Evolutionary conservation across 2,797 vertebrate genomes (phyloP).

Genomic region (Pagetopsis macropterus): DNA sequence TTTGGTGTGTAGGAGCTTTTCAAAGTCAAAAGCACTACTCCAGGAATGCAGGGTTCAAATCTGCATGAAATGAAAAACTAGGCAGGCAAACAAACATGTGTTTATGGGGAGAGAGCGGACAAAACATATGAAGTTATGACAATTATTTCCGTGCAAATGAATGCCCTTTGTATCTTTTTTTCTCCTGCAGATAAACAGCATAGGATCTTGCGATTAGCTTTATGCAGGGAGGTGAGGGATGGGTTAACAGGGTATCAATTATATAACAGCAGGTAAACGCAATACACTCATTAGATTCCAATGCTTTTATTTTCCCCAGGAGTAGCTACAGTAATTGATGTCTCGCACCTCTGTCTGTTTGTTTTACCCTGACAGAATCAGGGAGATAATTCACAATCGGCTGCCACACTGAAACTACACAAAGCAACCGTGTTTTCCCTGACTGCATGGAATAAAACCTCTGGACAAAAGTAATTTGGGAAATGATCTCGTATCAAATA

Average conservation of each 20-base stretch:
- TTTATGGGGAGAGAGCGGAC: conserved; percentile 48
- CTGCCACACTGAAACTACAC: conserved; percentile 71
- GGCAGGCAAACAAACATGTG: conserved; percentile 59
- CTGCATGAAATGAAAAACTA: conserved; percentile 64
- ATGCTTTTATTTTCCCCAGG: conserved; percentile 79
- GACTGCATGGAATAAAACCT: conserved; percentile 51
- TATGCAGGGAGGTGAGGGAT: conserved; percentile 73
- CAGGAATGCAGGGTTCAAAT: conserved; percentile 71
- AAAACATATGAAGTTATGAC: conserved; percentile 48
- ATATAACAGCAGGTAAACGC: conserved; percentile 79
- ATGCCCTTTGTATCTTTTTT: conserved; percentile 20
- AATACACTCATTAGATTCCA: conserved; percentile 78
- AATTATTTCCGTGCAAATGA: conserved; percentile 39
- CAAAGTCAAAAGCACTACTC: conserved; percentile 75
- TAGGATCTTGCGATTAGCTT: conserved; percentile 53
- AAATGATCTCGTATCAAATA: conserved; percentile 33
- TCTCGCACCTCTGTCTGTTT: conserved; percentile 77
- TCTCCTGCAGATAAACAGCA: conserved; percentile 18
- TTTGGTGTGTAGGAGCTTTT: conserved; percentile 78
- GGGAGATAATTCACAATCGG: conserved; percentile 70
- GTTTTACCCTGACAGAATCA: conserved; percentile 70
- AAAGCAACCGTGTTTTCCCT: conserved; percentile 57
- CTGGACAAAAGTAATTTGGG: conserved; percentile 39
- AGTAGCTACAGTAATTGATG: conserved; percentile 78
- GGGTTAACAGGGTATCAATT: conserved; percentile 79